phyloP scores from a whole-genome alignment of 23 tunicate species.

The Diplosoma virens region DNA sequence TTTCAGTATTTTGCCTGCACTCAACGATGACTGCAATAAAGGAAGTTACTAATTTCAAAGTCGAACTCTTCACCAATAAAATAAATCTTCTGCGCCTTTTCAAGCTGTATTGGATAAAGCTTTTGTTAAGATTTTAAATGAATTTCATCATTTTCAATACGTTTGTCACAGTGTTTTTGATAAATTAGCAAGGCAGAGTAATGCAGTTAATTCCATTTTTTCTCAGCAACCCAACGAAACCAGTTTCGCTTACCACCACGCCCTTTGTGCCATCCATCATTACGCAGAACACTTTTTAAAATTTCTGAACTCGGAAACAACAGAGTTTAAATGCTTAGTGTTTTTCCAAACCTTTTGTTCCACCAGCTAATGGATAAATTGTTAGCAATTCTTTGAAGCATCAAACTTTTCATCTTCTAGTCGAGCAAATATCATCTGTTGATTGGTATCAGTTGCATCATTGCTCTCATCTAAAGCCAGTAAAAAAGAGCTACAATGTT shows the following conservation, averaged over 20 bases:
- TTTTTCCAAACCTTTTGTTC: background rate
- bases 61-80: too few species aligned
- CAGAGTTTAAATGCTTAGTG: too few species aligned
- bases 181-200: background rate
- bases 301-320: too few species aligned
- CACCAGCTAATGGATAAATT: background rate
- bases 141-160: too few species aligned
- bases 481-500: background rate
- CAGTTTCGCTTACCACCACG: background rate
- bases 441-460: background rate
- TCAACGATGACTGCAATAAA: conserved; percentile 17
- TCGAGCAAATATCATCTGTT: conserved; percentile 20
- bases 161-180: too few species aligned
- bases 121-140: too few species aligned
- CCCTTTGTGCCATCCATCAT: background rate
- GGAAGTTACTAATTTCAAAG: too few species aligned
- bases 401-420: conserved; percentile 13
- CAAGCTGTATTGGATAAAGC: too few species aligned
- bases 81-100: too few species aligned
- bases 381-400: background rate
- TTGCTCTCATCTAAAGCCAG: background rate
- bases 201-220: background rate
- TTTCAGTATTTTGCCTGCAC: conserved; percentile 11
- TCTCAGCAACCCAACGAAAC: conserved; percentile 11
- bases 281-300: too few species aligned